These are phyloP conservation scores for Setophaga petechia DNA, from an alignment of 2,113 vertebrate species.

Conservation along the genomic window DNA sequence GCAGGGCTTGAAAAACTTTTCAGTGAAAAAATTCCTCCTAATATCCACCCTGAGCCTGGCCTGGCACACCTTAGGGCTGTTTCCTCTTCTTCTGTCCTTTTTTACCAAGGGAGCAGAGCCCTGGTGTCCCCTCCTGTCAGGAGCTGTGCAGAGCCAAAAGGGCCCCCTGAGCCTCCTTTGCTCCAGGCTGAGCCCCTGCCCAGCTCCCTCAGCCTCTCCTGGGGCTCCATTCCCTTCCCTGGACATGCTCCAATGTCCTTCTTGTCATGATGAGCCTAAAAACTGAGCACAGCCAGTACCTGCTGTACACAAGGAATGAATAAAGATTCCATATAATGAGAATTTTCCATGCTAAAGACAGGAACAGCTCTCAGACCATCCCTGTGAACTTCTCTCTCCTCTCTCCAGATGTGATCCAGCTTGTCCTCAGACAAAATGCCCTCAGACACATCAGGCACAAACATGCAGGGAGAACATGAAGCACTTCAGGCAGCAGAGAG, in stretches of 20 bases:
- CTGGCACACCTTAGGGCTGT: fast-evolving
- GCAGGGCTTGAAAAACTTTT: background rate
- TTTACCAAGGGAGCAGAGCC: fast-evolving
- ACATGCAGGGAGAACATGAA: background rate
- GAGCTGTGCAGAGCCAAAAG: background rate
- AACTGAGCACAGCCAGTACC: background rate
- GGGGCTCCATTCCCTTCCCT: fast-evolving
- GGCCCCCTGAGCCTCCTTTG: background rate
- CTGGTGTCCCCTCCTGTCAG: background rate
- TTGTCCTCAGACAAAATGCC: background rate
- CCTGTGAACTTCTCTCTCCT: background rate
- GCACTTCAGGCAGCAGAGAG: background rate
- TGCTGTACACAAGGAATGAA: background rate
- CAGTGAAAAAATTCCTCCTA: background rate
- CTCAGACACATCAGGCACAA: background rate
- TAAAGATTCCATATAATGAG: background rate
- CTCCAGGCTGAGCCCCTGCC: background rate
- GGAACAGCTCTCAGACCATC: background rate
- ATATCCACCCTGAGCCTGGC: background rate
- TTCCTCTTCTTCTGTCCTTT: background rate
- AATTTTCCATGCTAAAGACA: background rate
- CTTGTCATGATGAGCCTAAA: background rate
- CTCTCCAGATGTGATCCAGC: background rate
- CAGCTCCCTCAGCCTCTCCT: background rate
- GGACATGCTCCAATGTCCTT: fast-evolving